Conservation (phyloP, 2,113 vertebrate species). For the Sylvilagus bachmani region DNA sequence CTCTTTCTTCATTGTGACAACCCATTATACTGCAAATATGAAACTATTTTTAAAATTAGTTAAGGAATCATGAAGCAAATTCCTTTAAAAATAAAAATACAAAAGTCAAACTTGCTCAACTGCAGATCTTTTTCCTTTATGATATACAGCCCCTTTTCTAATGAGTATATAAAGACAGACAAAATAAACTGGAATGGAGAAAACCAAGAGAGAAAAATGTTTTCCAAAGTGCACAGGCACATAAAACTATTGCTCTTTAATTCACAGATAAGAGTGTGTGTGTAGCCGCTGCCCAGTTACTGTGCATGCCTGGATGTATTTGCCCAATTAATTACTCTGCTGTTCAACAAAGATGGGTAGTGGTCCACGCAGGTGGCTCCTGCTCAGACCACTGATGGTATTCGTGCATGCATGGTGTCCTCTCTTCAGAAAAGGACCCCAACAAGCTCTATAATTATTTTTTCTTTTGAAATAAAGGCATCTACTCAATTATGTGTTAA, state of each 20-base stretch:
- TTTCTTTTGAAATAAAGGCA: conserved; percentile 79
- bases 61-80: background rate
- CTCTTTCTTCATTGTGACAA: background rate
- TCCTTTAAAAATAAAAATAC: conserved; percentile 2
- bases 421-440: conserved; percentile 72
- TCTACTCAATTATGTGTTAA: conserved; percentile 74
- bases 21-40: conserved; percentile 26
- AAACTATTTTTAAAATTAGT: conserved; percentile 51
- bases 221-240: background rate
- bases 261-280: conserved; percentile 4
- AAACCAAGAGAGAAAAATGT: background rate
- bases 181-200: conserved; percentile 31
- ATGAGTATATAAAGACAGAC: background rate
- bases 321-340: conserved; percentile 76
- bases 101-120: background rate
- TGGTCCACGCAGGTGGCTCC: conserved; percentile 60
- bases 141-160: background rate
- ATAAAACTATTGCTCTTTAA: background rate
- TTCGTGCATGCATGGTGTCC: conserved; percentile 60
- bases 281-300: conserved; percentile 57
- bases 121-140: conserved; percentile 6
- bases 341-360: conserved; percentile 75
- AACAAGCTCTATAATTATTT: conserved; percentile 77
- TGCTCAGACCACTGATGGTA: conserved; percentile 65
- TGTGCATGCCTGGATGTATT: conserved; percentile 39